Evolutionary conservation across 2,113 vertebrate genomes (phyloP), one percentile per base, ranked within the genome.

Genomic region (Pangasianodon hypophthalmus): DNA sequence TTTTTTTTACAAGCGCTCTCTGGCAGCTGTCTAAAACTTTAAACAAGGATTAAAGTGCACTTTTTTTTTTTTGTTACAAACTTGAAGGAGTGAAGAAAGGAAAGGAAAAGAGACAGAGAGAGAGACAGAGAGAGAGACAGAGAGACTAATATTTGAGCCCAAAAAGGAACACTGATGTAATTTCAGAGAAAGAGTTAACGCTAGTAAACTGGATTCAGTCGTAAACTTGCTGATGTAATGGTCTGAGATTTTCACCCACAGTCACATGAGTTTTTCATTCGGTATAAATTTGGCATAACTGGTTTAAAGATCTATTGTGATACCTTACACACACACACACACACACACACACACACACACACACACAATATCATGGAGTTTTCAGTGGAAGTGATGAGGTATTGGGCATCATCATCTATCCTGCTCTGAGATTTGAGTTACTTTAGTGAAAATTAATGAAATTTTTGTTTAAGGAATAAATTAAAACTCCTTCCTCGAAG

Each of bases 1-100:
- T 58, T 58, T 29, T 62, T 18, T 58, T 37, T 37, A 71, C 67
- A 41, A 19, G 37, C 37, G 41, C 37, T 44, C 71, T 44, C 71
- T 79, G 44, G 75, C 21, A 26, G 24, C 37, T 1, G 19, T 84
- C 67, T 41, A 3, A 50, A 58, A 52, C 29, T 89, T 91, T 88
- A 90, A 90, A 48, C 75, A 91, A 87, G 67, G 58, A 88, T 89
- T 84, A 92, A 85, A 41, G 14, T 7, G 82, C 79, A 62, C 0
- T 82, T 90, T 90, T 90, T 73, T 73, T 86, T 89, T 91, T 91
- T 67, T 67, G n/a, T 4, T 4, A 92, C 71, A 77, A 85, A 86
- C 83, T 14, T 86, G 75, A 82, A 84, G 84, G 26, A 86, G 64
- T 77, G 46, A 24, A 82, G 81, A 37, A 81, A 64, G 29, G 41